Base-by-base conservation (phyloP, 2,888 invertebrate species). In the Conomelus anceps region DNA sequence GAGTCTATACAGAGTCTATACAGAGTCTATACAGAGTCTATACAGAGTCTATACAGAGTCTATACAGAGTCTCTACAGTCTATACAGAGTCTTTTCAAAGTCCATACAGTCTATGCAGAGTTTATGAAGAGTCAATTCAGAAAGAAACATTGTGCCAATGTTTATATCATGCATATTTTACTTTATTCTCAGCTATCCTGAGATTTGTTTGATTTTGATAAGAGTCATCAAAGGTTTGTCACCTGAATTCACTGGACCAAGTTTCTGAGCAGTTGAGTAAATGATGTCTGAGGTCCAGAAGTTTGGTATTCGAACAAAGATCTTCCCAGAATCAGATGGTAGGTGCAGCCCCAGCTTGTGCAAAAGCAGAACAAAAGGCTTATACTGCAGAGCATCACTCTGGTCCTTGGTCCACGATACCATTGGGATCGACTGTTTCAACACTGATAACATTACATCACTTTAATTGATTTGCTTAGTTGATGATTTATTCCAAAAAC, bases 401-500 rank as follows among this genome's bases (percentile, higher is more conserved):
- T 97, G 96, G 84, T 96, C 95, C 90, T 95, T 95, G 90, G 95
- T 97, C 96, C 96, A 97, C 3, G 96, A 96, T 0, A 97, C 95
- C 88, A 97, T 92, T 0, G 97, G 97, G 85, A 97, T 95, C 0
- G 96, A 95, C 92, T 96, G 94, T 89, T 95, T 95, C 91, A 95
- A 93, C 89, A 95, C 97, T 97, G 93, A 88, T 94, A 94, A 89
- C 90, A 91, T 90, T 91, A 90, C 88, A 90, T 89, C 91, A 91
- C 88, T 90, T 89, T n/a, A n/a, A n/a, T n/a, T n/a, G n/a, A n/a
- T n/a, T n/a, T n/a, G n/a, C n/a, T n/a, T n/a, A n/a, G n/a, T n/a
- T n/a, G n/a, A n/a, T n/a, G n/a, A n/a, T n/a, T n/a, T n/a, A n/a
- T n/a, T n/a, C n/a, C n/a, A n/a, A n/a, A n/a, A n/a, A n/a, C n/a